Percentiles rank a stretch among this genome's conserved stretches.
phyloP scores from a whole-genome alignment of 2,797 vertebrate species.

The Heliangelus exortis region DNA sequence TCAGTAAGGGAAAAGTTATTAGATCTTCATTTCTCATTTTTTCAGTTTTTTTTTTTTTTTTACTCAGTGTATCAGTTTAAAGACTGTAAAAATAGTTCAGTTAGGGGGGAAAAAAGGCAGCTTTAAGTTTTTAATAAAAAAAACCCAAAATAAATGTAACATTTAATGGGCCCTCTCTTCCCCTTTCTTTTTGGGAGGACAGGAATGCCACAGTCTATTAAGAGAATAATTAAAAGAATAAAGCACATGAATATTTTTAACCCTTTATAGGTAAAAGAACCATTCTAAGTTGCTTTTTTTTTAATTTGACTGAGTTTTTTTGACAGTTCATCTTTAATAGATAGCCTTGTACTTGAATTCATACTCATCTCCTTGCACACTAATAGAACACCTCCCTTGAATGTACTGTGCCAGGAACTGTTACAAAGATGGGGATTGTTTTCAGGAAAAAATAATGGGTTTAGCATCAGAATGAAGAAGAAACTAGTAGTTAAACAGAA shows the following conservation, averaged over 20 bases:
- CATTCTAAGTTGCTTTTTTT: background rate
- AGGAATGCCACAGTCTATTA: background rate
- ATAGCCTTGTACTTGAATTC: background rate
- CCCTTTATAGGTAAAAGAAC: background rate
- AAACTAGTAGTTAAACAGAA: slow-evolving; percentile 15
- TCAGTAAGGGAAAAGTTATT: background rate
- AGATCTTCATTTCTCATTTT: background rate
- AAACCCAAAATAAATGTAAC: background rate
- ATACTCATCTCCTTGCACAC: background rate
- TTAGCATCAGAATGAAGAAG: slow-evolving; percentile 4
- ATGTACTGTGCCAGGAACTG: background rate
- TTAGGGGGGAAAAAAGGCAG: background rate
- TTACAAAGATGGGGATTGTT: slow-evolving; percentile 38
- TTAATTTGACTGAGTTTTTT: background rate
- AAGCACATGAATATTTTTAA: background rate
- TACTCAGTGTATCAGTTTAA: background rate
- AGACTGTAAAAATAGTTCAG: background rate
- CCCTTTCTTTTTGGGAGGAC: background rate
- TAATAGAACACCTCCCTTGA: slow-evolving; percentile 39
- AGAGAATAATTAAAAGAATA: background rate
- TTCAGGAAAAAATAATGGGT: background rate
- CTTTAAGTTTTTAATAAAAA: background rate
- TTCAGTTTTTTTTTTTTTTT: background rate
- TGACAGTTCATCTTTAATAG: background rate
- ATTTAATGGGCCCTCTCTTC: background rate